Percentiles rank a stretch among this genome's conserved stretches.
Conservation (phyloP, 2,113 vertebrate genomes). For the Halcyon senegalensis region DNA sequence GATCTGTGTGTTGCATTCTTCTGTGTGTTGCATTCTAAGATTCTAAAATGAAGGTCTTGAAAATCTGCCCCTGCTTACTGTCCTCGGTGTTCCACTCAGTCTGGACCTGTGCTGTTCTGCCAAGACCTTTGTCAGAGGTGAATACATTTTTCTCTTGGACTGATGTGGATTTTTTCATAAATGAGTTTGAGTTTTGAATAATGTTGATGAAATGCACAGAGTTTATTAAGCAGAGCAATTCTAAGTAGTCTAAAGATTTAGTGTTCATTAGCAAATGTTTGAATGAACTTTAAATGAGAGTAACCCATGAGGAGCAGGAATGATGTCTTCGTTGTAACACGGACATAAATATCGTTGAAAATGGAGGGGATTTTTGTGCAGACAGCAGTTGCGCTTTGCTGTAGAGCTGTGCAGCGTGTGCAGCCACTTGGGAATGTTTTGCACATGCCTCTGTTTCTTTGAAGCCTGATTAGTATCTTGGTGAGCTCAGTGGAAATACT, state of each 20-base stretch:
- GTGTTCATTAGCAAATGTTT: conserved; percentile 25
- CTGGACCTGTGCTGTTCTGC: neutral
- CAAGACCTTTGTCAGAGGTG: neutral
- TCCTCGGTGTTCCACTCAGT: neutral
- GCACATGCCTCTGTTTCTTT: accelerated
- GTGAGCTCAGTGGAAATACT: accelerated
- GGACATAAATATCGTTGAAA: neutral
- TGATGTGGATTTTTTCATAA: neutral
- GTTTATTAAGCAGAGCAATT: conserved; percentile 28
- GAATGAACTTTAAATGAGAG: neutral
- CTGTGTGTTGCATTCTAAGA: accelerated
- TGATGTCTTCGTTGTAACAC: neutral
- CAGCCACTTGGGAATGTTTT: accelerated
- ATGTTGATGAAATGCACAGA: neutral
- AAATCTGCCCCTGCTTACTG: neutral
- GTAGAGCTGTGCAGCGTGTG: neutral
- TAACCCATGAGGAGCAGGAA: neutral
- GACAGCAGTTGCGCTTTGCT: neutral
- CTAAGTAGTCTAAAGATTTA: conserved; percentile 23
- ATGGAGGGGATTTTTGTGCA: neutral
- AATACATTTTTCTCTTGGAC: neutral
- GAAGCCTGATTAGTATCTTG: neutral
- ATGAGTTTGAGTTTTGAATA: neutral
- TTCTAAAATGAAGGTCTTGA: neutral
- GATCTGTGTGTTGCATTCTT: neutral